Evolutionary conservation across 2,888 invertebrate species (phyloP).

Genomic region (Zele albiditarsus): DNA sequence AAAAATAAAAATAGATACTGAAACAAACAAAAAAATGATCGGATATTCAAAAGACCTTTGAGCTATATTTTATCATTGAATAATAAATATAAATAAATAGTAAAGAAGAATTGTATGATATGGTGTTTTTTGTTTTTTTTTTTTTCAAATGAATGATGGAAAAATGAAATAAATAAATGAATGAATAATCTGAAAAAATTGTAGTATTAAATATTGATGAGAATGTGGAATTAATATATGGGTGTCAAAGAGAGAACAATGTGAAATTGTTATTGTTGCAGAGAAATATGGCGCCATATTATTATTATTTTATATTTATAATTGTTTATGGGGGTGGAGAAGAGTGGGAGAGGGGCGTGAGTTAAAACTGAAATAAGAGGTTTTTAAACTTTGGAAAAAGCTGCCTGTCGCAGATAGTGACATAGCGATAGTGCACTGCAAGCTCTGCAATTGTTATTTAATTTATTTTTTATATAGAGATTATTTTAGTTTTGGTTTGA

Average conservation of each 20-base stretch:
- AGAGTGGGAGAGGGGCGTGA: too few species aligned
- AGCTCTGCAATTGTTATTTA: not conserved
- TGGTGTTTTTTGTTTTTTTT: too few species aligned
- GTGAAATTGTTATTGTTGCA: not conserved
- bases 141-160: too few species aligned
- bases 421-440: not conserved
- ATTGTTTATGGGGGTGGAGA: too few species aligned
- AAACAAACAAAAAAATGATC: not conserved
- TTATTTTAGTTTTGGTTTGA: not conserved
- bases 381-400: conserved; percentile 30
- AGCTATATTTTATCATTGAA: not conserved
- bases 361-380: not conserved
- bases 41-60: not conserved
- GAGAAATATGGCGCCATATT: conserved; percentile 2
- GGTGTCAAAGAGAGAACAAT: not conserved
- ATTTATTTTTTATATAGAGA: conserved; percentile 14
- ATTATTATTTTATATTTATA: too few species aligned
- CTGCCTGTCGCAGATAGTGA: conserved; percentile 25
- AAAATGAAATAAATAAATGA: not conserved
- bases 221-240: not conserved
- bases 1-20: not conserved
- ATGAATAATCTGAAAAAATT: not conserved
- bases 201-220: conserved; percentile 15
- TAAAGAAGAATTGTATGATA: too few species aligned
- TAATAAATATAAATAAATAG: not conserved